Evolutionary conservation across 2,113 vertebrate genomes (phyloP).

Genomic region (Turnix velox): DNA sequence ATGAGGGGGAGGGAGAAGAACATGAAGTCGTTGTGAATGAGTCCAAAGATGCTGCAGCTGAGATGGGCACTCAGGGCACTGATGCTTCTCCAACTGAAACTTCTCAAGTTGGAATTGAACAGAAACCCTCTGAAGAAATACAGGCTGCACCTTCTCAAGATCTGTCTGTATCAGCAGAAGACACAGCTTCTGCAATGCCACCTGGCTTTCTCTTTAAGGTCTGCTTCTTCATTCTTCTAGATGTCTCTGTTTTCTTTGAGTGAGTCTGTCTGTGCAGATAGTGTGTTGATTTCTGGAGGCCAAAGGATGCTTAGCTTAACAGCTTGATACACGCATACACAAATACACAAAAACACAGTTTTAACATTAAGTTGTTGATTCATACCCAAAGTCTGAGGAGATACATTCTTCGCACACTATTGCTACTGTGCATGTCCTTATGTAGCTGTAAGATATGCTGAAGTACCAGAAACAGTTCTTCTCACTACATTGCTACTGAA

Average conservation of each 20-base stretch:
- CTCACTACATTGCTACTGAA: not conserved
- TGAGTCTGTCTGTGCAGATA: not conserved
- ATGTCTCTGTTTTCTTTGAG: not conserved
- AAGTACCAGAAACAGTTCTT: not conserved
- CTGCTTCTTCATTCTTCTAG: not conserved
- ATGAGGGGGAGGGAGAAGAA: slow-evolving; percentile 87
- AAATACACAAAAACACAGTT: not conserved
- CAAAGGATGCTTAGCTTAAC: not conserved
- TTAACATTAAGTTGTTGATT: not conserved
- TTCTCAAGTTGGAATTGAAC: slow-evolving; percentile 34
- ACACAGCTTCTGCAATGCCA: slow-evolving; percentile 65
- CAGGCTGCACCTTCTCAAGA: not conserved
- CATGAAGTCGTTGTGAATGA: not conserved
- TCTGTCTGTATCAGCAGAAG: slow-evolving; percentile 10
- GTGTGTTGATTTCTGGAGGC: not conserved
- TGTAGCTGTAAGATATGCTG: not conserved
- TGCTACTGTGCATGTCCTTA: not conserved
- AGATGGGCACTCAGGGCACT: not conserved
- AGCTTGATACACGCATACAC: not conserved
- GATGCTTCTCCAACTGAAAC: slow-evolving; percentile 8
- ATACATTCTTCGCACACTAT: not conserved
- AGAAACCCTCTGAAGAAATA: slow-evolving; percentile 53
- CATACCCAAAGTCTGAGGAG: not conserved
- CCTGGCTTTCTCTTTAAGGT: slow-evolving; percentile 89
- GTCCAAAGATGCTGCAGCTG: not conserved